phyloP scores from a whole-genome alignment of 2,113 vertebrate genomes.

The Mobula birostris region DNA sequence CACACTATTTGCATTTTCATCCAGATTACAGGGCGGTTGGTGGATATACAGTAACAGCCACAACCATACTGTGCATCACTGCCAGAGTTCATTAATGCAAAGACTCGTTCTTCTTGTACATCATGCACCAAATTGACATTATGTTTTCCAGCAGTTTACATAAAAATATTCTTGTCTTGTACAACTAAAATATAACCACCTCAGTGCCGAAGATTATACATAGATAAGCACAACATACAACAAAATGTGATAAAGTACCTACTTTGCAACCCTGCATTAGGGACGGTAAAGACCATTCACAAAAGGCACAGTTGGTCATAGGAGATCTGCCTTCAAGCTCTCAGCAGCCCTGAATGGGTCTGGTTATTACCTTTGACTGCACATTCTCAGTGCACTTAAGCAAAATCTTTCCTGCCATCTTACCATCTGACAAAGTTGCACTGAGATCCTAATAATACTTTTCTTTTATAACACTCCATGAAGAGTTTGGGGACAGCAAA shows the following conservation, averaged over 20 bases:
- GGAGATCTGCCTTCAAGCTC: not conserved
- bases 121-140: not conserved
- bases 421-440: not conserved
- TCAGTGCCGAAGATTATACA: not conserved
- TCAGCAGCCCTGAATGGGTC: not conserved
- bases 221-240: not conserved
- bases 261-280: not conserved
- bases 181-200: not conserved
- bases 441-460: not conserved
- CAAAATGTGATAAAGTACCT: not conserved
- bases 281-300: not conserved
- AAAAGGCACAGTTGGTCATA: not conserved
- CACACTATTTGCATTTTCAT: not conserved
- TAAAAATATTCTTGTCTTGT: not conserved
- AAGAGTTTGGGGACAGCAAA: not conserved
- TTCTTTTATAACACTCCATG: not conserved
- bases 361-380: not conserved
- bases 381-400: not conserved
- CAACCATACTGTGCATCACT: not conserved
- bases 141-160: not conserved
- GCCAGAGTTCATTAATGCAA: not conserved
- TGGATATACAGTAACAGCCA: not conserved
- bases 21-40: not conserved
- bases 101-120: not conserved
- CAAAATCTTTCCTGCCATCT: not conserved